A percentile compares a stretch with the other conserved stretches of the same genome.
These are phyloP conservation scores for Mactra quadrangularis DNA, from an alignment of 1,140 invertebrate genomes.

Conservation along the genomic window DNA sequence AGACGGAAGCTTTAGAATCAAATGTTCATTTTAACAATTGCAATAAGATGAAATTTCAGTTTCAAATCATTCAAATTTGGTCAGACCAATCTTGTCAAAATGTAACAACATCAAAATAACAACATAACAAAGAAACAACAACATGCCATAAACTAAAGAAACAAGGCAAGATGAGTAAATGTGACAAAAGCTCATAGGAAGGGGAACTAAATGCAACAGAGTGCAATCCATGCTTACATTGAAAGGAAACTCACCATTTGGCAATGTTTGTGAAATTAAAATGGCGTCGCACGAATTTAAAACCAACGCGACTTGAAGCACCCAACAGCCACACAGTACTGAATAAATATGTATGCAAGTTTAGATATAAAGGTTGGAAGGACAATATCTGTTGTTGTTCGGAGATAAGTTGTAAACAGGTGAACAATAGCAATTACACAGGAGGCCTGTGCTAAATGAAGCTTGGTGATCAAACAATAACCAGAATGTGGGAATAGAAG, in stretches of 20 bases:
- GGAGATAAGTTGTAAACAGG: slow-evolving; percentile 5
- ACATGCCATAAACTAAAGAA: not conserved
- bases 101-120: no score
- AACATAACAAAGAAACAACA: not conserved
- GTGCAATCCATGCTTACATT: slow-evolving; percentile 46
- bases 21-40: no score
- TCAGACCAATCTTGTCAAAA: no score
- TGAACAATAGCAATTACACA: slow-evolving; percentile 20
- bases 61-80: no score
- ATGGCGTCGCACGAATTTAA: slow-evolving; percentile 38
- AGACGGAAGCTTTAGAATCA: no score
- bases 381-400: slow-evolving; percentile 13
- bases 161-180: not conserved
- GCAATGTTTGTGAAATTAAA: slow-evolving; percentile 22
- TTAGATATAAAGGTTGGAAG: not conserved
- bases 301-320: slow-evolving; percentile 37
- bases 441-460: slow-evolving; percentile 16
- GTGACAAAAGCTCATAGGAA: not conserved
- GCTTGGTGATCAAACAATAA: slow-evolving; percentile 30
- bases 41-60: no score
- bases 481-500: no score
- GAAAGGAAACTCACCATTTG: slow-evolving; percentile 44
- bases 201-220: slow-evolving; percentile 18
- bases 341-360: slow-evolving; percentile 3
- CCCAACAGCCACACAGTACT: slow-evolving; percentile 14